These are phyloP conservation scores for Invenusta paracnida DNA, from an alignment of 2,888 invertebrate genomes.

Conservation along the genomic window DNA sequence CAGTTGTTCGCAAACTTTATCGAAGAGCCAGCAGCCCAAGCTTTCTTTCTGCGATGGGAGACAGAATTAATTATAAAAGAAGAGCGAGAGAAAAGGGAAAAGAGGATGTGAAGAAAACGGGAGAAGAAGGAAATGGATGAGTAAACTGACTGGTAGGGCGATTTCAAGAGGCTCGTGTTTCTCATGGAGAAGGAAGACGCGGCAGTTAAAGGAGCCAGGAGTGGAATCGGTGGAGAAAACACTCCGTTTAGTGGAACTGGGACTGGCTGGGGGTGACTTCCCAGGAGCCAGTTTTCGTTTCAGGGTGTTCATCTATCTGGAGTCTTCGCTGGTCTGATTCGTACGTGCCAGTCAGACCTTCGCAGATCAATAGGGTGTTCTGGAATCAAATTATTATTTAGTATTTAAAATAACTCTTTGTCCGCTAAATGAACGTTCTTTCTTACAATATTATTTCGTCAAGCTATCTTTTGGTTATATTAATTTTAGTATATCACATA, in stretches of 20 bases:
- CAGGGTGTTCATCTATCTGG: background rate
- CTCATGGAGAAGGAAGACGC: conserved; percentile 38
- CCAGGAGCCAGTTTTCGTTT: background rate
- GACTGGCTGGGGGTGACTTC: background rate
- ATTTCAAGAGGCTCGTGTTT: conserved; percentile 39
- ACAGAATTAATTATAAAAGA: conserved; percentile 47
- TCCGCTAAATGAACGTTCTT: no score
- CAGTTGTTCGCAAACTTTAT: conserved; percentile 83
- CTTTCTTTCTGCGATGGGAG: conserved; percentile 74
- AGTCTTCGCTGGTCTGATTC: no score
- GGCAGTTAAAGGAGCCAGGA: conserved; percentile 15
- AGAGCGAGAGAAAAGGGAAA: background rate
- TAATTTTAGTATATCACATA: no score
- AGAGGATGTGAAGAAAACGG: no score
- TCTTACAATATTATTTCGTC: no score
- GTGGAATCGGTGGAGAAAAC: background rate
- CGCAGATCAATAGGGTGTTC: no score
- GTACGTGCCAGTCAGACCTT: no score
- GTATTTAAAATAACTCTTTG: no score
- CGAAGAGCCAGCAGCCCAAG: conserved; percentile 80
- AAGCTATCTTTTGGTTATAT: no score
- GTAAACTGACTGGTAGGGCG: conserved; percentile 35
- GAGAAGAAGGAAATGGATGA: no score
- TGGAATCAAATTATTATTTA: no score
- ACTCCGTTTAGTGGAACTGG: background rate